Conservation (phyloP, 2,888 invertebrate genomes). For the Hybos culiciformis region DNA sequence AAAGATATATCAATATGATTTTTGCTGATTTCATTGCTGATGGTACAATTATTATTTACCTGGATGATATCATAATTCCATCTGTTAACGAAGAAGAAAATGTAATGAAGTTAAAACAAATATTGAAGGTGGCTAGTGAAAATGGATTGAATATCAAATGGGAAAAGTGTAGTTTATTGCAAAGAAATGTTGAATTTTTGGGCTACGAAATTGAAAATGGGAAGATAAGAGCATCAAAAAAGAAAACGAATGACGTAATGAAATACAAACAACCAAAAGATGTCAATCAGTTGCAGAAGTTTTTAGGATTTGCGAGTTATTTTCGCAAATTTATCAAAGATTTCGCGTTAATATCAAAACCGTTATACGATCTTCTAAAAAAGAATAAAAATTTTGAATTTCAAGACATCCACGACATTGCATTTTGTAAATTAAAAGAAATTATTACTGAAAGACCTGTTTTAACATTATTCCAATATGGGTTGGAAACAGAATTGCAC, state of each 20-base stretch:
- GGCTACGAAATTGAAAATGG: too few species aligned
- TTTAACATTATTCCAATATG: slow-evolving; percentile 1
- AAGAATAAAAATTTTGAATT: slow-evolving; percentile 6
- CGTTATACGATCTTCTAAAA: not conserved
- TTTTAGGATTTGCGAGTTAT: slow-evolving; percentile 9
- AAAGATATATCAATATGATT: too few species aligned
- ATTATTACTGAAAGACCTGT: not conserved
- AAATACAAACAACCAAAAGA: slow-evolving; percentile 14
- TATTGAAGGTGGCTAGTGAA: slow-evolving; percentile 10
- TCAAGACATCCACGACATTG: not conserved
- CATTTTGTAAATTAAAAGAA: slow-evolving; percentile 17
- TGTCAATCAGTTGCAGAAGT: slow-evolving; percentile 16
- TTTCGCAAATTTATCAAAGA: slow-evolving; percentile 8
- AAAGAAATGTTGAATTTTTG: too few species aligned
- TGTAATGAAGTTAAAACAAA: too few species aligned
- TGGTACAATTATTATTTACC: too few species aligned
- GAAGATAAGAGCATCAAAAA: too few species aligned
- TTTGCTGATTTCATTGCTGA: too few species aligned
- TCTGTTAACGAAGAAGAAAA: too few species aligned
- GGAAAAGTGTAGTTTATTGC: too few species aligned
- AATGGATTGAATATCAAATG: too few species aligned
- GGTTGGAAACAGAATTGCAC: slow-evolving; percentile 6
- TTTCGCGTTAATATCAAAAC: slow-evolving; percentile 7
- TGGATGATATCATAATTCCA: slow-evolving; percentile 20
- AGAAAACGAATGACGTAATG: too few species aligned